These are phyloP conservation scores for Antennarius striatus DNA, from an alignment of 2,113 vertebrate species.

Conservation along the genomic window DNA sequence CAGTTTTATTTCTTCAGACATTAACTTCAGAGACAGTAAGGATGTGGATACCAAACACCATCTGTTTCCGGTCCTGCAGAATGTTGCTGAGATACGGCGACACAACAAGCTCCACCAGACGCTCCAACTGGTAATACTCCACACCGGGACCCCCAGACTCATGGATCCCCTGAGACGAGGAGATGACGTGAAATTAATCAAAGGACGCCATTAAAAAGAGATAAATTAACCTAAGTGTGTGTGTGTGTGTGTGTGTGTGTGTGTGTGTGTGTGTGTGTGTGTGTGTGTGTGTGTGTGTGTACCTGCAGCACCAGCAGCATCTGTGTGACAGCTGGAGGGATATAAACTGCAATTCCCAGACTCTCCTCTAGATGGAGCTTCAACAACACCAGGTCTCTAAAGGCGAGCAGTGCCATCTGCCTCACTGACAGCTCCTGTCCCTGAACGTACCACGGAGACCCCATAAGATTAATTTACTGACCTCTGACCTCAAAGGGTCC, in stretches of 20 bases:
- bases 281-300: background rate
- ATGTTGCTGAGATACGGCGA: slow-evolving; percentile 88
- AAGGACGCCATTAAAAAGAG: background rate
- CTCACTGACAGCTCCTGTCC: slow-evolving; percentile 94
- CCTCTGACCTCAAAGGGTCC: too few relatives aligned
- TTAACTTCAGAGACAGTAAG: too few relatives aligned
- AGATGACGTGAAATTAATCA: background rate
- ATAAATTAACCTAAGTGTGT: background rate
- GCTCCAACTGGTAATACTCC: slow-evolving; percentile 87
- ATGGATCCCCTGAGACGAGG: slow-evolving; percentile 85
- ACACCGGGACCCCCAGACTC: slow-evolving; percentile 84
- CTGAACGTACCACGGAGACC: slow-evolving; percentile 58
- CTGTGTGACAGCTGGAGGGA: slow-evolving; percentile 87
- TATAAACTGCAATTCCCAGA: slow-evolving; percentile 72
- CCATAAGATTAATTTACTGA: too few relatives aligned
- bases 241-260: too few relatives aligned
- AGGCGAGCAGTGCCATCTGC: slow-evolving; percentile 92
- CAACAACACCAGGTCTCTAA: slow-evolving; percentile 90
- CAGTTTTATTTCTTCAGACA: too few relatives aligned
- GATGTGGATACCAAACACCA: slow-evolving; percentile 25
- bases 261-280: too few relatives aligned
- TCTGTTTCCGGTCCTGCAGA: slow-evolving; percentile 29
- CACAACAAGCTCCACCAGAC: slow-evolving; percentile 86
- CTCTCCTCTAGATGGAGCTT: slow-evolving; percentile 86
- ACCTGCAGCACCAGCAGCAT: slow-evolving; percentile 95